Percentiles rank a stretch among this genome's conserved stretches.
These are phyloP conservation scores for Lampris incognitus DNA, from an alignment of 2,113 vertebrate genomes.

Conservation along the genomic window DNA sequence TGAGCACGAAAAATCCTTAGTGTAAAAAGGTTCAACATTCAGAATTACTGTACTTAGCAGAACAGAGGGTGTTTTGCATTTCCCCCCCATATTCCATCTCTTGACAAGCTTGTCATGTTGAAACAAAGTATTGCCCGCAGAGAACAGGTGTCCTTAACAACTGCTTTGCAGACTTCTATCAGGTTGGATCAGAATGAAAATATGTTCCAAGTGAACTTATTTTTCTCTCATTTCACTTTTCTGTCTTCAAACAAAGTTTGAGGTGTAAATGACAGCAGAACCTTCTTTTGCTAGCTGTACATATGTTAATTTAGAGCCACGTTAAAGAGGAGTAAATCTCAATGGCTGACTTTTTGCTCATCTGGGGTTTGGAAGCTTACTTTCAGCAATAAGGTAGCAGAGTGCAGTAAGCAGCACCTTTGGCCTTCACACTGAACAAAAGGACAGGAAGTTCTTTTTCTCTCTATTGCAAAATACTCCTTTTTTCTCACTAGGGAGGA, in stretches of 20 bases:
- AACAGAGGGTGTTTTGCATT: neutral
- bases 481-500: constrained; percentile 67
- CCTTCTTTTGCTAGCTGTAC: neutral
- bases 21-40: constrained; percentile 17
- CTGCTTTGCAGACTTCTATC: too few relatives aligned
- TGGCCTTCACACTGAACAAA: constrained; percentile 60
- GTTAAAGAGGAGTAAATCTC: constrained; percentile 6
- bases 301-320: neutral
- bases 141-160: too few relatives aligned
- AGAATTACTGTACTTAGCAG: constrained; percentile 38
- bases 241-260: constrained; percentile 16
- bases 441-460: constrained; percentile 67
- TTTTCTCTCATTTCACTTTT: constrained; percentile 29
- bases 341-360: constrained; percentile 1
- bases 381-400: constrained; percentile 43
- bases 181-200: neutral
- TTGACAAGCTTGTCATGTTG: too few relatives aligned
- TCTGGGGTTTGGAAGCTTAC: constrained; percentile 22
- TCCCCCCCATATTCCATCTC: too few relatives aligned
- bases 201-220: constrained; percentile 18
- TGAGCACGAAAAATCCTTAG: constrained; percentile 33
- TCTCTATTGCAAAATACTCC: constrained; percentile 46
- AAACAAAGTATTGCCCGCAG: too few relatives aligned
- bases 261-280: constrained; percentile 20
- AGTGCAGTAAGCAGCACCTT: constrained; percentile 70